Evolutionary conservation across 2,797 vertebrate species (phyloP).

Genomic region (Babyrousa celebensis): DNA sequence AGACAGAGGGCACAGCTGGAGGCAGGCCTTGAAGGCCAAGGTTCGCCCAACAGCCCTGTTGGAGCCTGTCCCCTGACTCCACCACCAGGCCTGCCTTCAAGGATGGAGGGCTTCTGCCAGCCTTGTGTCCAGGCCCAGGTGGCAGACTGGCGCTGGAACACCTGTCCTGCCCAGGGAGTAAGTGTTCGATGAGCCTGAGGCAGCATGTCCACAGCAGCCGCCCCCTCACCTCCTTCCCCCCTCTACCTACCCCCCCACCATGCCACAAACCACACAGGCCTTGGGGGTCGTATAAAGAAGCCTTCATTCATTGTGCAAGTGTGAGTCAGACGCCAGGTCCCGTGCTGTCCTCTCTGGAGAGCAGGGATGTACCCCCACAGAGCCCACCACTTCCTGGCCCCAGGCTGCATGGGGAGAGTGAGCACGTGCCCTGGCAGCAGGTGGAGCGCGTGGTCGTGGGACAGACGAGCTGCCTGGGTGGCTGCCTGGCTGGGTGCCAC

Average conservation of each 20-base stretch:
- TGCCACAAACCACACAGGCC: not conserved
- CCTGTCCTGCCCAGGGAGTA: not conserved
- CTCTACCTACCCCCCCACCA: fast-evolving
- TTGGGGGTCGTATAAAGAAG: not conserved
- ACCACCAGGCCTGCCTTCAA: not conserved
- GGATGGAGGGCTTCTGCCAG: not conserved
- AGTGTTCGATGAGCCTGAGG: not conserved
- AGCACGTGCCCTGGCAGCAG: fast-evolving
- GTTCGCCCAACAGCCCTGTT: not conserved
- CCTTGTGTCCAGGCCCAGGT: not conserved
- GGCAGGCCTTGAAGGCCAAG: not conserved
- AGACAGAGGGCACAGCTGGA: too few relatives aligned
- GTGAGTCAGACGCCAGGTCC: not conserved
- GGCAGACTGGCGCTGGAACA: not conserved
- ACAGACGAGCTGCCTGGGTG: not conserved
- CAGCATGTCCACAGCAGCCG: fast-evolving
- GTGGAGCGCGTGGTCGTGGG: not conserved
- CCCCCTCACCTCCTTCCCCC: not conserved
- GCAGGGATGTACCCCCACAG: not conserved
- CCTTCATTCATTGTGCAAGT: conserved; percentile 70
- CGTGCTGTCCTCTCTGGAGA: not conserved
- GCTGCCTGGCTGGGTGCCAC: not conserved
- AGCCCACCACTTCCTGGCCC: not conserved
- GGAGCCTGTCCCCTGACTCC: not conserved
- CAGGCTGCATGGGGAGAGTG: not conserved